Base-by-base conservation (phyloP, 1,140 invertebrate species). In the Pogonomyrmex californicus region DNA sequence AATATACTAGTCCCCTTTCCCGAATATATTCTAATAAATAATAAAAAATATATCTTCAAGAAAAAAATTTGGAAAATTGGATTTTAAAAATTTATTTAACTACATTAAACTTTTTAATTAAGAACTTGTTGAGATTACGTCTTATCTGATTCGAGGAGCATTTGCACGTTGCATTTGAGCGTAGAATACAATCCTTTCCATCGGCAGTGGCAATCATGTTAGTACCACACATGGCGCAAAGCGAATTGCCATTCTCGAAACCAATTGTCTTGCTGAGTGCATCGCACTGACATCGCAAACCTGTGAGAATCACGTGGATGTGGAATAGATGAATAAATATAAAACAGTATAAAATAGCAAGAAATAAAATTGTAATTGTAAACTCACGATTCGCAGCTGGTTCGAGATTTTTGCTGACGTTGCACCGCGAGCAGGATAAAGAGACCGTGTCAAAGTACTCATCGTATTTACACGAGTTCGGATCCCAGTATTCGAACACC, bases 141-240 rank as follows among this genome's bases (percentile, higher is more conserved):
- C 91, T 92, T 85, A 95, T 94, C 89, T 94, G 87, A 60, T 94
- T 95, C 36, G 70, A 30, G 3, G 85, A 88, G 87, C 95, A 95
- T 56, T 88, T 88, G 87, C 95, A 95, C 23, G 66, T 88, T 38
- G 70, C 73, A 65, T 90, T 90, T 51, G 87, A 85, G 87, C 95
- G 96, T 17, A 86, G 9, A 51, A 96, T 88, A 77, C 95, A 96
- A 54, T 93, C 88, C 75, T 86, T 86, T 83, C 91, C 89, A 91
- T 95, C 94, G 23, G 71, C 82, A 9, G 93, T 95, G 7, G 93
- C 89, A 30, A 92, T 89, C 65, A 91, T 89, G 68, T 94, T 90
- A 79, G 77, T 70, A 58, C 81, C 85, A 87, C 95, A 95, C 17
- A 9, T 51, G 70, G 88, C 56, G 79, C 95, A 95, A 60, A 91